Percentiles rank a stretch among this genome's conserved stretches.
phyloP scores from a whole-genome alignment of 2,797 vertebrate species.

The Etheostoma nigrum region DNA sequence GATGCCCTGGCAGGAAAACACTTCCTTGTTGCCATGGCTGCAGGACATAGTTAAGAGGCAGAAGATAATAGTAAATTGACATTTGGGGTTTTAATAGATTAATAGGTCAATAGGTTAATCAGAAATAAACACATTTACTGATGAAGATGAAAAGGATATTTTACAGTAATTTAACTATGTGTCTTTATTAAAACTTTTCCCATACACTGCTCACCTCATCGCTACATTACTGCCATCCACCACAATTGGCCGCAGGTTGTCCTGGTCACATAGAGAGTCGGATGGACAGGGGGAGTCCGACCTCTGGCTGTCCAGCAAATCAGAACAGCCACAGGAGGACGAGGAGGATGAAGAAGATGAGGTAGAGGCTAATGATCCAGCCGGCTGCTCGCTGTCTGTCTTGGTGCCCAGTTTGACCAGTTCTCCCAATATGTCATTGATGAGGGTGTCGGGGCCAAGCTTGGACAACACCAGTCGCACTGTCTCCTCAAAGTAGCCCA shows the following conservation, averaged over 20 bases:
- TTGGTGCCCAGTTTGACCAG: conserved; percentile 97
- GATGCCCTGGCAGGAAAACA: conserved; percentile 97
- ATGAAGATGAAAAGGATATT: neutral
- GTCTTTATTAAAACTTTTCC: neutral
- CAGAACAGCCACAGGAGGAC: conserved; percentile 84
- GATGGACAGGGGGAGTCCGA: conserved; percentile 90
- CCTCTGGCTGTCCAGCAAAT: conserved; percentile 86
- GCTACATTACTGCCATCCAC: conserved; percentile 98
- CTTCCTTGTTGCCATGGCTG: conserved; percentile 97
- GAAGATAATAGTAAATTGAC: neutral
- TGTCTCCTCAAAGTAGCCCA: conserved; percentile 96
- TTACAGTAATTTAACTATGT: neutral
- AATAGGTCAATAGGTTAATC: neutral
- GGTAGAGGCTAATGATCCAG: conserved; percentile 56
- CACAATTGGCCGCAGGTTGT: conserved; percentile 94
- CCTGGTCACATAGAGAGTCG: conserved; percentile 86
- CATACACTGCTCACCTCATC: conserved; percentile 90
- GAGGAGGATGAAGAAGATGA: conserved; percentile 80
- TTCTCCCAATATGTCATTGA: conserved; percentile 97
- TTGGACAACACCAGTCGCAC: conserved; percentile 95
- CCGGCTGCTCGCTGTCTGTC: conserved; percentile 87
- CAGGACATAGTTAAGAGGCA: conserved; percentile 4
- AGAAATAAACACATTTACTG: neutral
- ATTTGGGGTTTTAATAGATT: neutral
- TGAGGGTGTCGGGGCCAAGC: conserved; percentile 94